phyloP scores from a whole-genome alignment of 2,888 invertebrate species.

The Mythimna impura region DNA sequence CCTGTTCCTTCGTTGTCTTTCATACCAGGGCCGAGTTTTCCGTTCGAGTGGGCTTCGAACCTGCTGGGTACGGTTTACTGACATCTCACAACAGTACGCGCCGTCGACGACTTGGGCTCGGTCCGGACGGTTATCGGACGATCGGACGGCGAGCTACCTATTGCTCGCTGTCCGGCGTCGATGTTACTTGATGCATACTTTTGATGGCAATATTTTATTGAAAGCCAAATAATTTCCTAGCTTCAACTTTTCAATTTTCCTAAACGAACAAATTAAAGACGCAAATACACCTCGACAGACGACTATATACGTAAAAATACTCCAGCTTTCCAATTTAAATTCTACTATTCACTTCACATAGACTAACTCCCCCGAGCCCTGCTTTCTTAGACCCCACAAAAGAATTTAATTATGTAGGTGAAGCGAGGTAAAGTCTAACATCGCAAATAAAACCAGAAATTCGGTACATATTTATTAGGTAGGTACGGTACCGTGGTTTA shows the following conservation, averaged over 20 bases:
- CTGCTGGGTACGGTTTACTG: too few relatives aligned
- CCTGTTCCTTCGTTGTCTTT: too few relatives aligned
- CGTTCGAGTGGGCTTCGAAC: too few relatives aligned
- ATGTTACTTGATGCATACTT: too few relatives aligned
- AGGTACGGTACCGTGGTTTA: conserved; percentile 50
- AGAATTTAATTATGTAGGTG: conserved; percentile 67
- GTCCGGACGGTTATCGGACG: too few relatives aligned
- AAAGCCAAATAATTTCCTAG: not conserved
- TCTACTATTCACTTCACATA: conserved; percentile 36
- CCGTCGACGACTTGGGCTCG: too few relatives aligned
- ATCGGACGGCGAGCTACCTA: too few relatives aligned
- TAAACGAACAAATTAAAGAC: conserved; percentile 37
- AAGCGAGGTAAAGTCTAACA: conserved; percentile 52
- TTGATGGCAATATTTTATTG: too few relatives aligned
- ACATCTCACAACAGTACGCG: too few relatives aligned
- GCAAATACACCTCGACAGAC: conserved; percentile 16
- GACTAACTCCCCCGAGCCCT: conserved; percentile 40
- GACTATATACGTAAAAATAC: conserved; percentile 29
- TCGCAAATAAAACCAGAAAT: conserved; percentile 63
- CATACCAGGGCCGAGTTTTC: too few relatives aligned
- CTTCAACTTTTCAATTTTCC: conserved; percentile 11
- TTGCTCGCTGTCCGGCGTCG: too few relatives aligned
- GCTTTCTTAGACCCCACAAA: conserved; percentile 58
- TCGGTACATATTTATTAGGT: conserved; percentile 60
- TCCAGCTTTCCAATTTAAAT: conserved; percentile 37